Conservation (phyloP, 1,140 invertebrate species). For the Atopsyche davidsoni region DNA sequence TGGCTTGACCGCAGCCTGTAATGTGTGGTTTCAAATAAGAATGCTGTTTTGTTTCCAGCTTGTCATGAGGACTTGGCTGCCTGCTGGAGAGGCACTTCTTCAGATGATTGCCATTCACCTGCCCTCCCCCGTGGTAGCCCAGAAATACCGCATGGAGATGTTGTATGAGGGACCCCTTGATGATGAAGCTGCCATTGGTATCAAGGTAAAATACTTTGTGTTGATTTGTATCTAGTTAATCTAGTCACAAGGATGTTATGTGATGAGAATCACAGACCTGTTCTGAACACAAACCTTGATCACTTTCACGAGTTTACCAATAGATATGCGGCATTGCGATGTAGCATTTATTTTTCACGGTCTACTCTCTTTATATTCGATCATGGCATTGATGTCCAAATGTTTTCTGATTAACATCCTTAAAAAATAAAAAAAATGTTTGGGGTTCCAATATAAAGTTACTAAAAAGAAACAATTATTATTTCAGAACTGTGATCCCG, state of each 20-base stretch:
- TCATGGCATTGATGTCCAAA: too few relatives aligned
- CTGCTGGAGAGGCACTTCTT: slow-evolving; percentile 97
- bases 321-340: too few relatives aligned
- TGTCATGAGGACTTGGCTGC: slow-evolving; percentile 98
- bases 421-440: too few relatives aligned
- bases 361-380: too few relatives aligned
- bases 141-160: slow-evolving; percentile 99
- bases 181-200: slow-evolving; percentile 91
- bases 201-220: slow-evolving; percentile 52
- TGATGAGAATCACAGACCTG: too few relatives aligned
- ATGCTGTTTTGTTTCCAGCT: slow-evolving; percentile 49
- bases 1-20: slow-evolving; percentile 11
- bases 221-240: too few relatives aligned
- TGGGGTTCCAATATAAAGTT: not conserved
- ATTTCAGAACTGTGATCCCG: slow-evolving; percentile 84
- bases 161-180: slow-evolving; percentile 97
- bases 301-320: too few relatives aligned
- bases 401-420: too few relatives aligned
- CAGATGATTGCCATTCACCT: slow-evolving; percentile 99
- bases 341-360: too few relatives aligned
- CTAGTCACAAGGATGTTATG: too few relatives aligned
- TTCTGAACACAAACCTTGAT: too few relatives aligned
- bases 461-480: slow-evolving; percentile 17
- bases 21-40: not conserved
- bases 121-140: slow-evolving; percentile 97